Conservation (phyloP, 2,888 invertebrate genomes). For the Thereva nobilitata region DNA sequence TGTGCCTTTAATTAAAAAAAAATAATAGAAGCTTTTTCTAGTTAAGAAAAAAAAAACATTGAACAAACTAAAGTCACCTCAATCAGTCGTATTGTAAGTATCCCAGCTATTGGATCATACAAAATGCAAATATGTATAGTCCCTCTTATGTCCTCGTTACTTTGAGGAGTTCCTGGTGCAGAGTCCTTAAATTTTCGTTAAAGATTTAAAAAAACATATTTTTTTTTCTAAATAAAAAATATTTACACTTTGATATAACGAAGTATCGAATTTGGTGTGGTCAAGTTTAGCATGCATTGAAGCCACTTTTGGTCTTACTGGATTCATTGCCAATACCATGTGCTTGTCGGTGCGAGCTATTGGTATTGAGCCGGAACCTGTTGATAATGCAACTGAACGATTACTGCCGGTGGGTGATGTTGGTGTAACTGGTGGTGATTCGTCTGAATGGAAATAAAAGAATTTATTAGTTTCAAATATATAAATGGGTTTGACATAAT, state of each 20-base stretch:
- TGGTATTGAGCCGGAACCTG: conserved; percentile 55
- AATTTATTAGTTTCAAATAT: conserved; percentile 14
- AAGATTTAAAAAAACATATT: neutral
- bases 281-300: conserved; percentile 70
- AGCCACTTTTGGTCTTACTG: conserved; percentile 59
- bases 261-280: conserved; percentile 65
- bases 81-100: conserved; percentile 67
- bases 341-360: conserved; percentile 62
- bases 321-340: conserved; percentile 61
- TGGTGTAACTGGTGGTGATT: conserved; percentile 59
- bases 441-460: conserved; percentile 47
- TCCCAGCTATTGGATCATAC: conserved; percentile 66
- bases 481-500: too few relatives aligned
- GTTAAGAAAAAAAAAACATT: conserved; percentile 20
- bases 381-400: conserved; percentile 56
- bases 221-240: conserved; percentile 8
- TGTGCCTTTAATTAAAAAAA: conserved; percentile 57
- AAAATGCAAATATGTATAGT: conserved; percentile 65
- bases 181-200: conserved; percentile 48
- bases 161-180: conserved; percentile 47
- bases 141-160: conserved; percentile 63
- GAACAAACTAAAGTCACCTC: conserved; percentile 60
- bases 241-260: conserved; percentile 62
- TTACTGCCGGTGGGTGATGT: conserved; percentile 59
- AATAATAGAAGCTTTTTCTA: neutral